Conservation (phyloP, 37 sponge, comb jelly and placozoan genomes). For the Cliona cf. orientalis region DNA sequence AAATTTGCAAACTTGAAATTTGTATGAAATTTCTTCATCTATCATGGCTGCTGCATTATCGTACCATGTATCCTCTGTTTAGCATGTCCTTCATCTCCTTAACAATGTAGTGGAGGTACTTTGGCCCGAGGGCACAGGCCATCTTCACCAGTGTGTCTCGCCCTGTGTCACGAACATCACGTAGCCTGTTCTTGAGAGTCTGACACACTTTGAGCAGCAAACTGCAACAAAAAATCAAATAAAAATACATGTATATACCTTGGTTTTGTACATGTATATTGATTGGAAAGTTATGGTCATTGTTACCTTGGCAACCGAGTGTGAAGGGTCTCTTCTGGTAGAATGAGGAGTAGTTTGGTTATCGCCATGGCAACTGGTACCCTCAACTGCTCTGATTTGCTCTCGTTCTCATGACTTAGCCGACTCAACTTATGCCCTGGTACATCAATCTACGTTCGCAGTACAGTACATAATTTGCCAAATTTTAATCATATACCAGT, state of each 20-base stretch:
- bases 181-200: constrained; percentile 66
- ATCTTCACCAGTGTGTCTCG: constrained; percentile 85
- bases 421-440: constrained; percentile 42
- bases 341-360: constrained; percentile 78
- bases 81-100: constrained; percentile 86
- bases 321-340: constrained; percentile 72
- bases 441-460: constrained; percentile 24
- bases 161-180: constrained; percentile 76
- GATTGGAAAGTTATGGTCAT: neutral
- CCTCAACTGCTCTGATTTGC: constrained; percentile 56
- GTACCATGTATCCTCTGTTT: constrained; percentile 88
- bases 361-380: constrained; percentile 89
- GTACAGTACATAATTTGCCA: neutral
- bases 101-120: constrained; percentile 67
- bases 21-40: neutral
- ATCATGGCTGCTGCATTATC: constrained; percentile 86
- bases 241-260: neutral
- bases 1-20: neutral
- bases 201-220: constrained; percentile 83
- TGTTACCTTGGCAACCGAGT: constrained; percentile 78
- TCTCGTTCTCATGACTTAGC: constrained; percentile 9
- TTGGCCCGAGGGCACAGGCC: constrained; percentile 73
- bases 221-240: constrained; percentile 21
- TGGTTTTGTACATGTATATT: neutral
- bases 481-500: neutral